Conservation (phyloP, 2,888 invertebrate species). For the Cheilosia urbana region DNA sequence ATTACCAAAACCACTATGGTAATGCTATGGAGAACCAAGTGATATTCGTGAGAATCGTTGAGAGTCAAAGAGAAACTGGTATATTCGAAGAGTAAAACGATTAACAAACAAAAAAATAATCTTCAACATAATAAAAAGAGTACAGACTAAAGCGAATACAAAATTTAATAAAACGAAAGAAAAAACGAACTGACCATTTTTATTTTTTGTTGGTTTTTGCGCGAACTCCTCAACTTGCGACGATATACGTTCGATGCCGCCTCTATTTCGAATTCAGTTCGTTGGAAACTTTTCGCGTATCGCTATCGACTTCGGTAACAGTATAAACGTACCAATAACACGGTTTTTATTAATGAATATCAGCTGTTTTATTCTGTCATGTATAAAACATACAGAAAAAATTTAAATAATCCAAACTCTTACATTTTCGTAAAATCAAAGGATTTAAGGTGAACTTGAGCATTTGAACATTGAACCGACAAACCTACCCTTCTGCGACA, state of each 20-base stretch:
- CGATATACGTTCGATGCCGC: slow-evolving; percentile 75
- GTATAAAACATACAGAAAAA: slow-evolving; percentile 19
- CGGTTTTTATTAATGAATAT: slow-evolving; percentile 39
- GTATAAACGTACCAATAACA: slow-evolving; percentile 33
- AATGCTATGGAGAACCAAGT: background rate
- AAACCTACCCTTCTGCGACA: slow-evolving; percentile 36
- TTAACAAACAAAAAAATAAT: slow-evolving; percentile 20
- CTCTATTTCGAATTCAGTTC: slow-evolving; percentile 72
- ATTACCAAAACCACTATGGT: background rate
- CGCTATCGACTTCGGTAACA: slow-evolving; percentile 65
- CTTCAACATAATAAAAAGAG: slow-evolving; percentile 50
- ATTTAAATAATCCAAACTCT: background rate
- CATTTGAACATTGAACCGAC: background rate
- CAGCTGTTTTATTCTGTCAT: slow-evolving; percentile 24
- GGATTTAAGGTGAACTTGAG: background rate
- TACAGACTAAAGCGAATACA: slow-evolving; percentile 38
- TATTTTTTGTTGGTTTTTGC: slow-evolving; percentile 45
- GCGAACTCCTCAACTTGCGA: slow-evolving; percentile 73
- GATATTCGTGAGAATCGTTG: slow-evolving; percentile 39
- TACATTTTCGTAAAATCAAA: background rate
- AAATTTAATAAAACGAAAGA: slow-evolving; percentile 17
- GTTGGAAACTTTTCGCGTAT: slow-evolving; percentile 73
- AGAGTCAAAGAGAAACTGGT: slow-evolving; percentile 60
- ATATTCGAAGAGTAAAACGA: slow-evolving; percentile 45
- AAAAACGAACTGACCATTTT: slow-evolving; percentile 43